Evolutionary conservation across 2,113 vertebrate genomes (phyloP).

Genomic region (Callospermophilus lateralis): DNA sequence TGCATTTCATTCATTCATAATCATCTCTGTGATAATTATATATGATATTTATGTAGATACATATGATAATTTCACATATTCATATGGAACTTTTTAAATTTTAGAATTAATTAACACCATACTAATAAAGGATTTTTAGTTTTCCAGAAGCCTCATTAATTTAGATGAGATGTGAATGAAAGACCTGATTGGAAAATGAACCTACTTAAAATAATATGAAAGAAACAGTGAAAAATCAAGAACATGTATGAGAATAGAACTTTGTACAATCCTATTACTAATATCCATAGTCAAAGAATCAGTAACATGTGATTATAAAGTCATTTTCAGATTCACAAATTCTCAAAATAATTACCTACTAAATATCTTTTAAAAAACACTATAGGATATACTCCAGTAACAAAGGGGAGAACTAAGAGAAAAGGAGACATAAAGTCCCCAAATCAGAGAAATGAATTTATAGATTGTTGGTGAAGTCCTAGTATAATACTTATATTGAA

Average conservation of each 20-base stretch:
- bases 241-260: not conserved
- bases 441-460: not conserved
- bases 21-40: too few species aligned
- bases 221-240: too few species aligned
- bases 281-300: not conserved
- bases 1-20: too few species aligned
- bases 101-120: not conserved
- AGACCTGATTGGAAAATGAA: not conserved
- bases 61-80: not conserved
- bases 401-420: not conserved
- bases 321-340: not conserved
- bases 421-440: not conserved
- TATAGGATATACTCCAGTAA: not conserved
- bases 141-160: not conserved
- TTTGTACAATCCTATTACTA: not conserved
- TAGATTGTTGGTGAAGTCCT: not conserved
- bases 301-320: not conserved
- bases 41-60: too few species aligned
- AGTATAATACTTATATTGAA: not conserved
- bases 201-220: not conserved
- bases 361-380: not conserved
- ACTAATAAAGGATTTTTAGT: not conserved
- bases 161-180: not conserved
- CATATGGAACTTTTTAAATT: too few species aligned
- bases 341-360: not conserved